Conservation (phyloP, 30 jellyfish, hydroid and myxozoan species). For the Haliclystus octoradiatus region DNA sequence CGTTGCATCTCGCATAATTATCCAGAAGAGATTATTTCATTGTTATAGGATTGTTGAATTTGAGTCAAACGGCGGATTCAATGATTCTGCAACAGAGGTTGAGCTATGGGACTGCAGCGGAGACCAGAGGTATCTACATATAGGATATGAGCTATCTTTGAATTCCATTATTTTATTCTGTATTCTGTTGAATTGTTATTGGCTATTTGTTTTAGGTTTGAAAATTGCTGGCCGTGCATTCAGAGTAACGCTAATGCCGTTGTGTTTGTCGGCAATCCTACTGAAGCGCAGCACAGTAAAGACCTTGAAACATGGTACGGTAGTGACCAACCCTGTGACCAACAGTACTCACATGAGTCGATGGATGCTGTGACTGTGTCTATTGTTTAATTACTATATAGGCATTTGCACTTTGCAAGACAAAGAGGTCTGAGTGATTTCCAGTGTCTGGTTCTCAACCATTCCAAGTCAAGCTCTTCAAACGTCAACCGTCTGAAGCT, state of each 20-base stretch:
- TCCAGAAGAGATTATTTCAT: too few species aligned
- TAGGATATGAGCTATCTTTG: too few species aligned
- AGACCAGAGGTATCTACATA: constrained; percentile 39
- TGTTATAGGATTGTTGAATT: too few species aligned
- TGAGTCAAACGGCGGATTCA: too few species aligned
- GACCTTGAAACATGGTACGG: constrained; percentile 77
- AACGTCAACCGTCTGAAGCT: constrained; percentile 34
- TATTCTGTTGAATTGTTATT: too few species aligned
- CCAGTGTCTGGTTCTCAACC: constrained; percentile 59
- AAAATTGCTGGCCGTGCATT: constrained; percentile 88
- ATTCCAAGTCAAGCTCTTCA: constrained; percentile 56
- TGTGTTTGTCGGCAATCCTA: constrained; percentile 62
- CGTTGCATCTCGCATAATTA: too few species aligned
- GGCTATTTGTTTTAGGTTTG: constrained; percentile 37
- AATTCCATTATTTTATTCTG: too few species aligned
- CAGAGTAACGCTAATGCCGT: constrained; percentile 72
- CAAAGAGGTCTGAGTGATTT: constrained; percentile 56
- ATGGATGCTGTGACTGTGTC: too few species aligned
- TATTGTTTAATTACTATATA: too few species aligned
- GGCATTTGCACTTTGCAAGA: constrained; percentile 79
- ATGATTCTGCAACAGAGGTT: too few species aligned
- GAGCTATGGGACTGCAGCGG: constrained; percentile 99
- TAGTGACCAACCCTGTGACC: background rate
- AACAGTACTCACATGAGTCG: background rate
- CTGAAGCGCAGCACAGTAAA: constrained; percentile 41